Evolutionary conservation across 2,113 vertebrate species (phyloP).

Genomic region (Trematocara variabile): DNA sequence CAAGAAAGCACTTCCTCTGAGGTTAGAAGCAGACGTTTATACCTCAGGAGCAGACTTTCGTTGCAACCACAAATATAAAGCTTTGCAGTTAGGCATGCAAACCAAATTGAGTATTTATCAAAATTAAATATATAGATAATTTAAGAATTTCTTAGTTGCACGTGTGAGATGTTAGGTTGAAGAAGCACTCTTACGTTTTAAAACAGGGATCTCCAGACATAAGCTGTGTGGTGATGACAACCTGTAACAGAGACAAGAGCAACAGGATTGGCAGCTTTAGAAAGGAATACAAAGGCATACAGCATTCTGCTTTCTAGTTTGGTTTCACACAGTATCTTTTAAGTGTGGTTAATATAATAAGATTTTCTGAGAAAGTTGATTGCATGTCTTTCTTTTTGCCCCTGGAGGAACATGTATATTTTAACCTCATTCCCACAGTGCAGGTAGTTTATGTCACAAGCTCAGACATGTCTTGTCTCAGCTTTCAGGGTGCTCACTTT

Average conservation of each 20-base stretch:
- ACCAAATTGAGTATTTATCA: neutral
- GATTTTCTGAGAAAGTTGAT: neutral
- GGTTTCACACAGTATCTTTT: neutral
- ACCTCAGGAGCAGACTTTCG: neutral
- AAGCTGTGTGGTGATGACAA: slow-evolving; percentile 91
- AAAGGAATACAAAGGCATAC: neutral
- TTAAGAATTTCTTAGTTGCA: neutral
- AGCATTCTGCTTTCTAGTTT: neutral
- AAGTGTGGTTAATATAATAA: neutral
- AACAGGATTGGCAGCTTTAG: neutral
- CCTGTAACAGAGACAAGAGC: slow-evolving; percentile 69
- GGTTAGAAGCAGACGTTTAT: neutral
- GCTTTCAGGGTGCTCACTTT: neutral
- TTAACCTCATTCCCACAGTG: neutral
- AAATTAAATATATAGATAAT: neutral
- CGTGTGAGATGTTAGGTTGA: neutral
- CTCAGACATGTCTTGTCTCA: slow-evolving; percentile 4
- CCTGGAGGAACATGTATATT: neutral
- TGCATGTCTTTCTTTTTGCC: neutral
- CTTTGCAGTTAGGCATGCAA: neutral
- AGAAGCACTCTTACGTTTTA: slow-evolving; percentile 85
- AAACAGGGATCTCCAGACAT: slow-evolving; percentile 98
- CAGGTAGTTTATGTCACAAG: neutral
- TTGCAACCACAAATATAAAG: neutral
- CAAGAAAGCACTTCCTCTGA: neutral